Conservation (phyloP, 2,888 invertebrate genomes). For the Serrognathus titanus region DNA sequence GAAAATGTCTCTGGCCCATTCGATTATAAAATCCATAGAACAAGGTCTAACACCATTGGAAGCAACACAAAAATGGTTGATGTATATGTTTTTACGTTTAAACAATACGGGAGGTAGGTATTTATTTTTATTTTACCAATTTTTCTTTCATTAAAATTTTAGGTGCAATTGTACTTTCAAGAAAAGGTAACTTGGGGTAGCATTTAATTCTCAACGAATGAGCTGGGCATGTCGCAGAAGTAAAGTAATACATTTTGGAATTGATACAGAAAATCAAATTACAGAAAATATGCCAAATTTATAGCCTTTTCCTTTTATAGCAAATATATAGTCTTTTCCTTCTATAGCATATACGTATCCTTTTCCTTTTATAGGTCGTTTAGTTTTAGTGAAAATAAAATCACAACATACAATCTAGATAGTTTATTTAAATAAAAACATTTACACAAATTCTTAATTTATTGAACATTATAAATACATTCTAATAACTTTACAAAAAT, state of each 20-base stretch:
- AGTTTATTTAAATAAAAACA: too few relatives aligned
- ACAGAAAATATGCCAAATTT: conserved; percentile 10
- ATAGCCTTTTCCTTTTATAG: too few relatives aligned
- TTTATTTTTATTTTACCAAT: neutral
- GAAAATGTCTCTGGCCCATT: conserved; percentile 71
- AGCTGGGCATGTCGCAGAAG: conserved; percentile 60
- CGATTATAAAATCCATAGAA: conserved; percentile 64
- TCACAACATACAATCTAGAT: too few relatives aligned
- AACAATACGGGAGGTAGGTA: conserved; percentile 65
- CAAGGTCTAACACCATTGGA: conserved; percentile 56
- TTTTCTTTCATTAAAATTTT: neutral
- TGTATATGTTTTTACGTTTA: conserved; percentile 65
- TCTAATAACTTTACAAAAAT: too few relatives aligned
- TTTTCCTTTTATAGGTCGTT: too few relatives aligned
- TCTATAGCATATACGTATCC: too few relatives aligned
- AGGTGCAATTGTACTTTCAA: conserved; percentile 65
- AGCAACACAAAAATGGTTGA: conserved; percentile 62
- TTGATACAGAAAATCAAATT: conserved; percentile 53
- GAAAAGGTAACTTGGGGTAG: conserved; percentile 63
- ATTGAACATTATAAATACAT: too few relatives aligned
- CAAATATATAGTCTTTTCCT: too few relatives aligned
- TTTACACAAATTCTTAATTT: too few relatives aligned
- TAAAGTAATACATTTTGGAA: conserved; percentile 53
- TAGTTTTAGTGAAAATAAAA: too few relatives aligned
- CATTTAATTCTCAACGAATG: conserved; percentile 67